Conservation (phyloP, 2,888 invertebrate species). For the Epiblema foenella region DNA sequence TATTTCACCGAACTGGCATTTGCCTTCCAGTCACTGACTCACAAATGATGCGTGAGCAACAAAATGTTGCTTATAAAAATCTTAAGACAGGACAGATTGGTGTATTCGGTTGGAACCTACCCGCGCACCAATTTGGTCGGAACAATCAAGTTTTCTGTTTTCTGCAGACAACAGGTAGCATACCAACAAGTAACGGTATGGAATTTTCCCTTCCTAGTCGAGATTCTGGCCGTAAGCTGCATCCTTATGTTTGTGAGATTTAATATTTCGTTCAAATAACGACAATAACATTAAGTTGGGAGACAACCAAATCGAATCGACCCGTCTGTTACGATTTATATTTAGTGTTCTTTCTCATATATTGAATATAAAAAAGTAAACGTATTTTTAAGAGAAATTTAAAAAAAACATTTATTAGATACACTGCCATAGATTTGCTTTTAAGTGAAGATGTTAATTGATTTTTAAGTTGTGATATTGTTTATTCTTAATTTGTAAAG, state of each 20-base stretch:
- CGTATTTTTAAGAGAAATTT: no score
- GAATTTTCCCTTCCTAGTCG: neutral
- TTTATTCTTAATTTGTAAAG: no score
- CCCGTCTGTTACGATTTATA: neutral
- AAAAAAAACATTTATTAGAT: no score
- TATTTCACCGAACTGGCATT: slow-evolving; percentile 31
- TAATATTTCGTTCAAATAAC: no score
- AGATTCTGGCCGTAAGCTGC: neutral
- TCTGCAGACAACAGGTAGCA: no score
- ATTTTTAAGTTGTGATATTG: no score
- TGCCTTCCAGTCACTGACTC: slow-evolving; percentile 20
- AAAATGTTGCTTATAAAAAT: neutral
- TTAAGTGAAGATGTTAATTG: no score
- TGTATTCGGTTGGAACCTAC: neutral
- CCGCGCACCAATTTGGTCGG: neutral
- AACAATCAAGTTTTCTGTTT: neutral
- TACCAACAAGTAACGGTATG: neutral
- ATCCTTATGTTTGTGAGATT: neutral
- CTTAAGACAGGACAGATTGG: neutral
- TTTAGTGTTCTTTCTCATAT: slow-evolving; percentile 13
- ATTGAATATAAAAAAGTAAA: no score
- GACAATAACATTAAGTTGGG: no score
- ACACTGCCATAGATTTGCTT: no score
- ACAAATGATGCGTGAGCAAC: slow-evolving; percentile 20
- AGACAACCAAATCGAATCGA: neutral